Conservation (phyloP, 2,888 invertebrate species). For the Psylliodes chrysocephalus region DNA sequence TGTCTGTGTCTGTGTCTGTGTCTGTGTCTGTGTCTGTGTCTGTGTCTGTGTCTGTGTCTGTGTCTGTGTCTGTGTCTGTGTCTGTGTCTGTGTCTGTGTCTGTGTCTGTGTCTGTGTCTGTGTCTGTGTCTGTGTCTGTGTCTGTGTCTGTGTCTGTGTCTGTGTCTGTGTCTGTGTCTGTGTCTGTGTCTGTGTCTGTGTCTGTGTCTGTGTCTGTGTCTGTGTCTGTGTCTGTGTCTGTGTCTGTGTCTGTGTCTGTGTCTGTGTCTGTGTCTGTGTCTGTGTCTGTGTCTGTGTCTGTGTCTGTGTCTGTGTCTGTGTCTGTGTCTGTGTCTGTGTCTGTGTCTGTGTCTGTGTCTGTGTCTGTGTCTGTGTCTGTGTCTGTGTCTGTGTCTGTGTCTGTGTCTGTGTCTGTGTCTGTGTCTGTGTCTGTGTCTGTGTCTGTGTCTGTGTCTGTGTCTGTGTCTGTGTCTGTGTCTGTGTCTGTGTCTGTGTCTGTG, state of each 20-base stretch:
- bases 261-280: background rate
- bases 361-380: background rate
- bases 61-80: background rate
- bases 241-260: background rate
- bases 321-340: background rate
- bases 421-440: background rate
- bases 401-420: background rate
- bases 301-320: background rate
- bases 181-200: background rate
- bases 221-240: background rate
- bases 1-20: background rate
- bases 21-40: background rate
- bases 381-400: background rate
- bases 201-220: background rate
- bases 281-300: background rate
- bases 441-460: background rate
- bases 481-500: background rate
- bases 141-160: background rate
- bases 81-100: background rate
- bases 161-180: background rate
- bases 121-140: background rate
- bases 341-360: background rate
- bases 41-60: background rate
- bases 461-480: background rate
- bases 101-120: background rate